Conservation (phyloP, 2,113 vertebrate species). For the Prinia subflava region DNA sequence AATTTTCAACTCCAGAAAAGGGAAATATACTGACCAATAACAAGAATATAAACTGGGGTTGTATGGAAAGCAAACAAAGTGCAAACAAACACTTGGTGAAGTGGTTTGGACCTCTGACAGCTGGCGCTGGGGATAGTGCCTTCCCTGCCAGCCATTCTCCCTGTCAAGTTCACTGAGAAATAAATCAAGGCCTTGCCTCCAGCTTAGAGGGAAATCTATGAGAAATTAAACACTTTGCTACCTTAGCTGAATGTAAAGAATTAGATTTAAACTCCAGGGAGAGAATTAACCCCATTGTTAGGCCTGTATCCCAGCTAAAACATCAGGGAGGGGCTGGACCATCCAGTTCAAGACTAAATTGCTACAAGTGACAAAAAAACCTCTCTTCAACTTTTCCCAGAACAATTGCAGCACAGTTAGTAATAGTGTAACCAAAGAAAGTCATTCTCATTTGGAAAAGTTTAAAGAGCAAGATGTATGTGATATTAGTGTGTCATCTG, state of each 20-base stretch:
- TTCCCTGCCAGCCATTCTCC: neutral
- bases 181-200: neutral
- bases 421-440: neutral
- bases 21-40: neutral
- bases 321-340: neutral
- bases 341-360: neutral
- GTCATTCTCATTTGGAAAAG: neutral
- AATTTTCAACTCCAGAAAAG: neutral
- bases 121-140: neutral
- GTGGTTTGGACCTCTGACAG: neutral
- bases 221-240: neutral
- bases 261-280: neutral
- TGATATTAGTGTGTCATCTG: neutral
- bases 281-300: neutral
- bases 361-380: neutral
- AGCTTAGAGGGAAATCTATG: neutral
- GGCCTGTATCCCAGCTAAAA: neutral
- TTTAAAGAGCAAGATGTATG: neutral
- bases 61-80: neutral
- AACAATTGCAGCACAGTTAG: neutral
- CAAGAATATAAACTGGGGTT: neutral
- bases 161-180: neutral
- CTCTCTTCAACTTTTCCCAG: neutral
- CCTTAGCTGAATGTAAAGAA: neutral
- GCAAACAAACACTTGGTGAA: neutral